phyloP scores from a whole-genome alignment of 2,888 invertebrate species.

The Tenthredo scrophulariae region DNA sequence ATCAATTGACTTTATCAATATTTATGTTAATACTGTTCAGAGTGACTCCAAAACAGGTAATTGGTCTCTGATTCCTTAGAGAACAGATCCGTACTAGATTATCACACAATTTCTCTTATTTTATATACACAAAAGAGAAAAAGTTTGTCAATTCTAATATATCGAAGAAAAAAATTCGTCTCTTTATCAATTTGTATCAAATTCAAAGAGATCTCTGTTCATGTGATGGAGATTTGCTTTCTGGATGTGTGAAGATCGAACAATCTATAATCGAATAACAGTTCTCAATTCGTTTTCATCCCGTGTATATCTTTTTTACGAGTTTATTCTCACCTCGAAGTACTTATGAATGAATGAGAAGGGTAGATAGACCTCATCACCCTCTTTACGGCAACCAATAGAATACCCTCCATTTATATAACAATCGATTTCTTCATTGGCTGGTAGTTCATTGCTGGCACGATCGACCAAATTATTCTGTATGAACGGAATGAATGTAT shows the following conservation, averaged over 20 bases:
- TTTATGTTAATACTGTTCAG: neutral
- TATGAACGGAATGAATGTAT: conserved; percentile 19
- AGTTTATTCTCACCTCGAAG: conserved; percentile 86
- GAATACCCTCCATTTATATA: conserved; percentile 93
- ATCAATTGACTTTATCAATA: neutral
- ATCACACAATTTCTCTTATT: neutral
- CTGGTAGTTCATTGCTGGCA: conserved; percentile 75
- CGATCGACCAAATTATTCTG: conserved; percentile 68
- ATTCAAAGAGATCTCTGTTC: neutral
- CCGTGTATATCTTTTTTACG: neutral
- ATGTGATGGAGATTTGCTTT: neutral
- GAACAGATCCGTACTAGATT: neutral
- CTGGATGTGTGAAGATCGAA: neutral
- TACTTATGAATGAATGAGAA: conserved; percentile 96
- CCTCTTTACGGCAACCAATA: conserved; percentile 88
- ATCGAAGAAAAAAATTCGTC: neutral
- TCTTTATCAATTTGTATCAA: neutral
- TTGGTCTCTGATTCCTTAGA: neutral
- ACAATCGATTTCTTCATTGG: conserved; percentile 89
- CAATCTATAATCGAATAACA: neutral
- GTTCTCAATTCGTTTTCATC: neutral
- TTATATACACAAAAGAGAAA: neutral
- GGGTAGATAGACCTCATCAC: conserved; percentile 94
- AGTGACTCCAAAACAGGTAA: no score
- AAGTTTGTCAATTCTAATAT: neutral